A percentile compares a stretch with the other conserved stretches of the same genome.
Conservation (phyloP, 2,113 vertebrate species). For the Mellivora capensis region DNA sequence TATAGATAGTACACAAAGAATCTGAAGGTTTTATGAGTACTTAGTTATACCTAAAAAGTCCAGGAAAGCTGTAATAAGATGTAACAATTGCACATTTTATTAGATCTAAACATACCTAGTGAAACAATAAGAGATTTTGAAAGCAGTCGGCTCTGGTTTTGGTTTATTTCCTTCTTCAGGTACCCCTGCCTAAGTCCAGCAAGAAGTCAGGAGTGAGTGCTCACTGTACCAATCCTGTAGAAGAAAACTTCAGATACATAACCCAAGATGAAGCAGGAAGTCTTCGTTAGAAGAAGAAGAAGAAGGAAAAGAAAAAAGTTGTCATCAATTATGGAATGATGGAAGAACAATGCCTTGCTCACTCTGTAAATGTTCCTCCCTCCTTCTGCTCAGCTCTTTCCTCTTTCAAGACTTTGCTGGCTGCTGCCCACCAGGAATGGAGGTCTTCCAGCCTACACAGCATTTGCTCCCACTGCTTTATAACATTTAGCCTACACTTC, state of each 20-base stretch:
- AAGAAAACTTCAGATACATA: background rate
- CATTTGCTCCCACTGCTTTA: background rate
- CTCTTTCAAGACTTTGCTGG: background rate
- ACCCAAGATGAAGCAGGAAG: background rate
- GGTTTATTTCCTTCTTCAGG: background rate
- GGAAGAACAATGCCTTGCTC: background rate
- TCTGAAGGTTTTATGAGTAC: background rate
- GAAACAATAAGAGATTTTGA: background rate
- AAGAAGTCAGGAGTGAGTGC: background rate
- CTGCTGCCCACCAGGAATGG: rapidly evolving
- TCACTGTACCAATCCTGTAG: background rate
- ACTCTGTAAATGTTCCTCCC: background rate
- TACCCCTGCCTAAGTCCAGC: background rate
- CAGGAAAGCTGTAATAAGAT: background rate
- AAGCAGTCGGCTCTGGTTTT: background rate
- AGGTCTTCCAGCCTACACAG: background rate
- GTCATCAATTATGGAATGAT: background rate
- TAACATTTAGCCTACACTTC: background rate
- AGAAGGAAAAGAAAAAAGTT: background rate
- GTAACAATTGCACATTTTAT: background rate
- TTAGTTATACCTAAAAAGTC: background rate
- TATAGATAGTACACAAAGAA: background rate
- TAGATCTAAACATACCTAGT: background rate
- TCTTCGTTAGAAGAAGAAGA: background rate
- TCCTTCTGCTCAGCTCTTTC: background rate